Conservation (phyloP, 2,797 vertebrate species). For the Acomys russatus region DNA sequence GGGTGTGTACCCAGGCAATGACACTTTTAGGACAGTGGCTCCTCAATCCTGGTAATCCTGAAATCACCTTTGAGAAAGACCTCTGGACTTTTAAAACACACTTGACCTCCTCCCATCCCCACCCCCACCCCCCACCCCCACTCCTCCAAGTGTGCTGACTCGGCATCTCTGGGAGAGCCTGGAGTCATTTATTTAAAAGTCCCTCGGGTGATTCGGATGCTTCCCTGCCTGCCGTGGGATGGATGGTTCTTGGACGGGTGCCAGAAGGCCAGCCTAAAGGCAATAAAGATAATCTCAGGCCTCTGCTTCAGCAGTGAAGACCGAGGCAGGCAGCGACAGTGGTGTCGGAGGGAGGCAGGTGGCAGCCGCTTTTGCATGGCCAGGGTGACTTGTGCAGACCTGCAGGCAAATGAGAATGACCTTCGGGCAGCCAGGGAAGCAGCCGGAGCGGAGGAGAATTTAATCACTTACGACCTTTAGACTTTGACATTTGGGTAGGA, state of each 20-base stretch:
- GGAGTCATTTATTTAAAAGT: not conserved
- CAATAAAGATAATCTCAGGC: not conserved
- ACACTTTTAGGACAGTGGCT: not conserved
- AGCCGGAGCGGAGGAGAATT: not conserved
- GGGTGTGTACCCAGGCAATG: too few relatives aligned
- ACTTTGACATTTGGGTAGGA: not conserved
- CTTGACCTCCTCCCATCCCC: not conserved
- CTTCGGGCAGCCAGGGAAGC: not conserved
- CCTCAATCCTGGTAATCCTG: not conserved
- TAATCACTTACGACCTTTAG: not conserved
- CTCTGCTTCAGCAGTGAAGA: not conserved
- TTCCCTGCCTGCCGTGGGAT: not conserved
- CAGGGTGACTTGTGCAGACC: too few relatives aligned
- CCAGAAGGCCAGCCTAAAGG: not conserved
- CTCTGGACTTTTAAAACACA: not conserved
- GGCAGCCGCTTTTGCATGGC: not conserved
- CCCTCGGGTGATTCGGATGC: not conserved
- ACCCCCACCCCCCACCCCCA: not conserved
- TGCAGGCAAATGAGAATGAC: not conserved
- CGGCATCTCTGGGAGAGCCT: not conserved
- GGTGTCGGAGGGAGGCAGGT: fast-evolving
- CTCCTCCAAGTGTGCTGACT: not conserved
- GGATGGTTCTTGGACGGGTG: not conserved
- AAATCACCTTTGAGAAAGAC: not conserved
- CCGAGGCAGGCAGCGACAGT: too few relatives aligned